A percentile compares a stretch with the other conserved stretches of the same genome.
These are phyloP conservation scores for Drosophila willistoni DNA, from an alignment of 1,140 invertebrate genomes.

Conservation along the genomic window DNA sequence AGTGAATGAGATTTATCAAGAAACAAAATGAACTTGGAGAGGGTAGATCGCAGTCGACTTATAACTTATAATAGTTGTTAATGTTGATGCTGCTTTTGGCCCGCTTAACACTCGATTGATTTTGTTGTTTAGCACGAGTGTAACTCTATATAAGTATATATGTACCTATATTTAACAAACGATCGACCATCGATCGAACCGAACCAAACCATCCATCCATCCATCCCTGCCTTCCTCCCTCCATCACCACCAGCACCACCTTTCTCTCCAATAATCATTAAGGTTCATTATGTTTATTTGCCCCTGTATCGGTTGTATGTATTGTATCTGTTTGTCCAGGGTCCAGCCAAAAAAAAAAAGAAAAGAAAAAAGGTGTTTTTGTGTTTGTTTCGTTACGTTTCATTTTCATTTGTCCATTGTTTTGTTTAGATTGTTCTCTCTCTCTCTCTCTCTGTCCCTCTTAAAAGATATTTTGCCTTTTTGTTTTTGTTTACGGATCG, in stretches of 20 bases:
- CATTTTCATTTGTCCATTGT: constrained; percentile 47
- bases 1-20: no score
- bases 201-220: constrained; percentile 29
- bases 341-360: neutral
- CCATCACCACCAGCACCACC: constrained; percentile 24
- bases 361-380: constrained; percentile 64
- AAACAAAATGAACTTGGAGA: neutral
- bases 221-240: constrained; percentile 40
- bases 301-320: constrained; percentile 43
- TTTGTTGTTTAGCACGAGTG: constrained; percentile 77
- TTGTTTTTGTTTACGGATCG: constrained; percentile 77
- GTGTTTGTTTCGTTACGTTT: constrained; percentile 60
- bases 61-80: constrained; percentile 2
- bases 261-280: constrained; percentile 68
- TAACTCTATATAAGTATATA: constrained; percentile 4
- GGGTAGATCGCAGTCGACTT: neutral
- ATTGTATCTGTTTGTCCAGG: constrained; percentile 9
- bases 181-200: constrained; percentile 31
- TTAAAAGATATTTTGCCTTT: constrained; percentile 25
- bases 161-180: neutral
- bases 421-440: neutral
- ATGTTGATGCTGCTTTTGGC: constrained; percentile 43
- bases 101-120: constrained; percentile 79
- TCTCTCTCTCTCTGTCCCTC: neutral
- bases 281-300: constrained; percentile 77